Base-by-base conservation (phyloP, 2,113 vertebrate species). In the Brienomyrus brachyistius region DNA sequence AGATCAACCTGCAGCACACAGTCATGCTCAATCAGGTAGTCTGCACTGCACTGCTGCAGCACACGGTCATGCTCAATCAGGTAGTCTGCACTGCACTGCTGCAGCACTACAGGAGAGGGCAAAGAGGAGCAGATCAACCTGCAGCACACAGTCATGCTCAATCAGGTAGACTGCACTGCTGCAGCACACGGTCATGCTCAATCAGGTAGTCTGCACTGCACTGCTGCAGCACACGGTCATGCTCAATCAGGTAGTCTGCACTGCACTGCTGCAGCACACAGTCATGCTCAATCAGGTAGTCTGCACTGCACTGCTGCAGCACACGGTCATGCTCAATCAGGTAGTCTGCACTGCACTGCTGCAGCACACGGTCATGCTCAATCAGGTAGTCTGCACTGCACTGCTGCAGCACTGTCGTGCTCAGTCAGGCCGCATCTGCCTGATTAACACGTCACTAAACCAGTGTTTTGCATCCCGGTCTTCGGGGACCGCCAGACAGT, bases 1-100 rank as follows among this genome's bases (percentile, higher is more conserved):
- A 96, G 89, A 85, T 96, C 48, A 92, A 96, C 93, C 93, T 96
- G 88, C 94, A 96, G 21, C 97, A 97, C 62, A 91, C 93, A 0
- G 94, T 95, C 80, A 93, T 96, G 4, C 95, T 95, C 45, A 97
- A 96, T 9, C 56, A 62, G 56, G 56, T 62, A 62, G 56, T 1
- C 56, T 7, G 54, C 54, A 40, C 40, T 40, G 40, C 40, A 2
- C 40, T 40, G 40, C 40, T 40, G 40, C 40, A 40, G 40, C 40
- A 40, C 31, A 31, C 40, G 1, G 40, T 40, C 40, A 40, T 40
- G 40, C 54, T 59, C 52, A 62, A 6, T 11, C 21, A 27, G 62
- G 21, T 31, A 31, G 31, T 31, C 31, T 31, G 31, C 31, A 31
- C 31, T 31, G 31, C 31, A 31, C 31, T 31, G 31, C 93, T 96